phyloP scores from a whole-genome alignment of 2,888 invertebrate genomes.

The Hemithea aestivaria region DNA sequence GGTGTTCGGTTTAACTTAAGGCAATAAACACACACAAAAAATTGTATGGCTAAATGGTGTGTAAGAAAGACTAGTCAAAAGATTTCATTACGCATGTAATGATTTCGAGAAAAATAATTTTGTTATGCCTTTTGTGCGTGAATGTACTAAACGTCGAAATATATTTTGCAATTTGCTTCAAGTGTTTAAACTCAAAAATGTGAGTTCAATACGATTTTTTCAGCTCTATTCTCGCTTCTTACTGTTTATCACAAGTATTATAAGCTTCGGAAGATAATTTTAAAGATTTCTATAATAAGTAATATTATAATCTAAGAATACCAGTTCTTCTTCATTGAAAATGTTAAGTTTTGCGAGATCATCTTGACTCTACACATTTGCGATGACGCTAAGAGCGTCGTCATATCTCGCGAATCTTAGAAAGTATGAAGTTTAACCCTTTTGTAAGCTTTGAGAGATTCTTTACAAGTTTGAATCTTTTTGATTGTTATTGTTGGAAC shows the following conservation, averaged over 20 bases:
- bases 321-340: too few species aligned
- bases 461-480: neutral
- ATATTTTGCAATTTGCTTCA: neutral
- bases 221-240: too few species aligned
- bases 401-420: constrained; percentile 6
- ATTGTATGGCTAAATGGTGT: constrained; percentile 55
- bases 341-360: constrained; percentile 7
- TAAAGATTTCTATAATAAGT: neutral
- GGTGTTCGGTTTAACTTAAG: constrained; percentile 74
- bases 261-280: too few species aligned
- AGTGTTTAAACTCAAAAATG: too few species aligned
- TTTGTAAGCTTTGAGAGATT: constrained; percentile 6
- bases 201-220: too few species aligned
- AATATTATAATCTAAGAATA: neutral
- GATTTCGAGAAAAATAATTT: constrained; percentile 42
- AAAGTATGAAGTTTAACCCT: constrained; percentile 9
- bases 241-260: too few species aligned
- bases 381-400: constrained; percentile 12
- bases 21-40: constrained; percentile 54
- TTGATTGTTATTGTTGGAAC: constrained; percentile 3
- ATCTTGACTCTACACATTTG: constrained; percentile 12
- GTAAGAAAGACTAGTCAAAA: constrained; percentile 72
- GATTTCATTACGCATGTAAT: constrained; percentile 53
- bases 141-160: constrained; percentile 28
- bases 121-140: constrained; percentile 43